Percentiles rank a stretch among this genome's conserved stretches.
Evolutionary conservation across 2,888 invertebrate genomes (phyloP).

Genomic region (Drosophila seclusa): DNA sequence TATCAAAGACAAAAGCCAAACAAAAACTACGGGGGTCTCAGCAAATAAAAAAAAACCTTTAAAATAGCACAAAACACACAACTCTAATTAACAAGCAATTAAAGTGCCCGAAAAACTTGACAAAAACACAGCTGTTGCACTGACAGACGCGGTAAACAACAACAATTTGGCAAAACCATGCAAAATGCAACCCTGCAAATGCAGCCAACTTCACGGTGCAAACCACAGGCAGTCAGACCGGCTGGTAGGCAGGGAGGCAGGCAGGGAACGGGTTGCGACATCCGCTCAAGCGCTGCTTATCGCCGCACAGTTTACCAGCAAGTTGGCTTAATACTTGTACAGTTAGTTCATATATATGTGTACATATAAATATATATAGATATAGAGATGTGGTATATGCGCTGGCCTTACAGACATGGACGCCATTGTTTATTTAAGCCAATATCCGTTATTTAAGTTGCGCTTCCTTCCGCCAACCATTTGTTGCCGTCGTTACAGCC

Average conservation of each 20-base stretch:
- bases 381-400: slow-evolving; percentile 28
- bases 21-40: background rate
- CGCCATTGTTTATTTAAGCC: slow-evolving; percentile 79
- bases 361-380: slow-evolving; percentile 1
- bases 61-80: slow-evolving; percentile 45
- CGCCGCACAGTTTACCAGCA: slow-evolving; percentile 41
- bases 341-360: slow-evolving; percentile 9
- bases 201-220: slow-evolving; percentile 48
- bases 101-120: slow-evolving; percentile 56
- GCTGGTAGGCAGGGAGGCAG: slow-evolving; percentile 30
- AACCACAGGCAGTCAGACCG: slow-evolving; percentile 53
- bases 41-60: slow-evolving; percentile 1
- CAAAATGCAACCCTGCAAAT: slow-evolving; percentile 40
- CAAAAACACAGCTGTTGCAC: slow-evolving; percentile 66
- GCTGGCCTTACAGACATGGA: slow-evolving; percentile 41
- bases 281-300: slow-evolving; percentile 66
- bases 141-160: slow-evolving; percentile 38
- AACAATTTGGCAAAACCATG: slow-evolving; percentile 48
- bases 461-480: slow-evolving; percentile 74
- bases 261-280: slow-evolving; percentile 40
- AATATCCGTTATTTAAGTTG: slow-evolving; percentile 79
- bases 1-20: slow-evolving; percentile 24
- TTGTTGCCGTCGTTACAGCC: slow-evolving; percentile 51
- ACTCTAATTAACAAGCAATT: slow-evolving; percentile 77
- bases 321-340: slow-evolving; percentile 46